phyloP scores from a whole-genome alignment of 2,888 invertebrate species.

The Heteropelma amictum region DNA sequence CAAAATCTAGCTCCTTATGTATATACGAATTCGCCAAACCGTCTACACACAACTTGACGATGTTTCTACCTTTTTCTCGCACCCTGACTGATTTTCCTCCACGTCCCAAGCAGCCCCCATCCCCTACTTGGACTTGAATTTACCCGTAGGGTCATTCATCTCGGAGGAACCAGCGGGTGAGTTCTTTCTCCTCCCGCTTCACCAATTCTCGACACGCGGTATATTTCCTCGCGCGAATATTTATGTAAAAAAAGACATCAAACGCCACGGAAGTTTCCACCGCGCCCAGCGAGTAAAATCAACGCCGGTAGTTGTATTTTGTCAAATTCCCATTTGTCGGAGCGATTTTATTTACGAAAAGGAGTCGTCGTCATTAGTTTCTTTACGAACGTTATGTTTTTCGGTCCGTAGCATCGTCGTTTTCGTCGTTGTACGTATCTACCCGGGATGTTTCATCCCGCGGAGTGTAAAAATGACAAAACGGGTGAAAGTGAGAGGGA shows the following conservation, averaged over 20 bases:
- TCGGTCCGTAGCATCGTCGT: no score
- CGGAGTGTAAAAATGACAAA: no score
- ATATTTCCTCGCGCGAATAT: background rate
- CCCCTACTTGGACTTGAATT: background rate
- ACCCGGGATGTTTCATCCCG: no score
- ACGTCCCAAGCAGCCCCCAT: background rate
- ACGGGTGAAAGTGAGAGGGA: background rate
- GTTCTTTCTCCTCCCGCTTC: no score
- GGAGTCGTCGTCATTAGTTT: no score
- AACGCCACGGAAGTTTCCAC: no score
- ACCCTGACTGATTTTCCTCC: constrained; percentile 19
- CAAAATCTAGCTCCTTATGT: constrained; percentile 36
- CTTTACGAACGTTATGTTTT: no score
- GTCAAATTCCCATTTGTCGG: no score
- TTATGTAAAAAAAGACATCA: background rate
- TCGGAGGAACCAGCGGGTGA: background rate
- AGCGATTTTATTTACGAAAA: no score
- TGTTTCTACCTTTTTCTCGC: constrained; percentile 45
- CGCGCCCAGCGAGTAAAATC: no score
- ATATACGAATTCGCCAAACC: constrained; percentile 32
- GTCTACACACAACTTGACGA: constrained; percentile 33
- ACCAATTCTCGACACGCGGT: background rate
- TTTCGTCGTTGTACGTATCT: no score
- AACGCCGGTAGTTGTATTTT: no score
- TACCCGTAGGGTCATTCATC: background rate